Evolutionary conservation across 2,888 invertebrate genomes (phyloP).

Genomic region (Myathropa florea): DNA sequence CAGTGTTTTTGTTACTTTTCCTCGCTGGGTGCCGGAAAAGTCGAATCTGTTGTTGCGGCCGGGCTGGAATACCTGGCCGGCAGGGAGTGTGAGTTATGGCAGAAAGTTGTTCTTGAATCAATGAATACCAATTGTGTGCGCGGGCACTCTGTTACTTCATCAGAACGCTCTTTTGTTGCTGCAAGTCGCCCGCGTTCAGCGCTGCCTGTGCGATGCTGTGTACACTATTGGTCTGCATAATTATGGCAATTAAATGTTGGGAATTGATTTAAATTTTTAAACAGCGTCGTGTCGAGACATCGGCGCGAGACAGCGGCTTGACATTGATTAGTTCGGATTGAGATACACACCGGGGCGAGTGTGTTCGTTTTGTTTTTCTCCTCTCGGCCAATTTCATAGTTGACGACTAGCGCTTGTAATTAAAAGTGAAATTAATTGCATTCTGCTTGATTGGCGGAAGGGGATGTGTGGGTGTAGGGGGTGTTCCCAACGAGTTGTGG

Average conservation of each 20-base stretch:
- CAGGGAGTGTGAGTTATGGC: constrained; percentile 65
- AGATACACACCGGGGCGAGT: constrained; percentile 27
- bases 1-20: constrained; percentile 48
- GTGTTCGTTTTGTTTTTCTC: not conserved
- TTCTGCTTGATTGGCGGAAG: constrained; percentile 16
- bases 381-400: constrained; percentile 31
- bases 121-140: constrained; percentile 63
- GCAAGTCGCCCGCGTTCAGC: not conserved
- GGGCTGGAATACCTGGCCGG: constrained; percentile 37
- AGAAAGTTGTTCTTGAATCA: constrained; percentile 67
- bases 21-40: constrained; percentile 69
- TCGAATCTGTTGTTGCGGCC: constrained; percentile 53
- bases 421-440: constrained; percentile 50
- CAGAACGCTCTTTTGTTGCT: too few relatives aligned
- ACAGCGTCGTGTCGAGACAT: constrained; percentile 57
- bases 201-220: constrained; percentile 2
- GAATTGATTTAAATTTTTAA: constrained; percentile 63
- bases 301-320: constrained; percentile 42
- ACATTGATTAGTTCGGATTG: constrained; percentile 63
- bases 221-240: constrained; percentile 61
- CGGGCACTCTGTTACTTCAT: constrained; percentile 12
- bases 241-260: constrained; percentile 53
- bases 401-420: constrained; percentile 43
- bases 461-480: not conserved
- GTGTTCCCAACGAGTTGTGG: not conserved